Percentiles rank a stretch among this genome's conserved stretches.
These are phyloP conservation scores for Cyrtodaria siliqua DNA, from an alignment of 2,888 invertebrate genomes.

Conservation along the genomic window DNA sequence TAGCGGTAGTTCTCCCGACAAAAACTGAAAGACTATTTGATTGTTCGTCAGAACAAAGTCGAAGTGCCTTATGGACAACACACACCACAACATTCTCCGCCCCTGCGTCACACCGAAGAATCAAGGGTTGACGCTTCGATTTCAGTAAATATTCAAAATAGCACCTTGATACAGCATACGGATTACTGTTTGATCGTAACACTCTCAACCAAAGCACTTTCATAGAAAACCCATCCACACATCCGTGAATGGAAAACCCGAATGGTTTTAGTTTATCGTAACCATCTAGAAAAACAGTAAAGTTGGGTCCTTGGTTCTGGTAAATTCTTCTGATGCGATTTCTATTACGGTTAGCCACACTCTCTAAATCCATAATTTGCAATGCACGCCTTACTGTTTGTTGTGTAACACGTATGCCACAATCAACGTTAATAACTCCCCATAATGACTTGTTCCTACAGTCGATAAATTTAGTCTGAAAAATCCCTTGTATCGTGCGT, in stretches of 20 bases:
- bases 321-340: slow-evolving; percentile 16
- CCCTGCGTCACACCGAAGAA: no score
- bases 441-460: slow-evolving; percentile 27
- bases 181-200: slow-evolving; percentile 20
- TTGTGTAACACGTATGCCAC: slow-evolving; percentile 24
- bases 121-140: no score
- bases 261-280: slow-evolving; percentile 40
- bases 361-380: slow-evolving; percentile 12
- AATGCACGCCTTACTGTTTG: slow-evolving; percentile 17
- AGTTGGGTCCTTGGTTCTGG: slow-evolving; percentile 30
- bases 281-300: slow-evolving; percentile 11
- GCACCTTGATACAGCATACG: slow-evolving; percentile 1
- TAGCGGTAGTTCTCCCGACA: slow-evolving; percentile 8
- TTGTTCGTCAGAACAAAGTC: no score
- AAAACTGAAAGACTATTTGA: no score
- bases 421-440: slow-evolving; percentile 5
- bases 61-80: no score
- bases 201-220: slow-evolving; percentile 27
- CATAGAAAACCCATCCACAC: slow-evolving; percentile 35
- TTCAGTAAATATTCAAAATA: slow-evolving; percentile 13
- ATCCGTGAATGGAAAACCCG: slow-evolving; percentile 33
- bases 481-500: not conserved
- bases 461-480: not conserved
- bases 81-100: no score
- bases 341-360: not conserved